Evolutionary conservation across 2,888 invertebrate species (phyloP), one percentile per base, ranked within the genome.

Genomic region (Blomia tropicalis): DNA sequence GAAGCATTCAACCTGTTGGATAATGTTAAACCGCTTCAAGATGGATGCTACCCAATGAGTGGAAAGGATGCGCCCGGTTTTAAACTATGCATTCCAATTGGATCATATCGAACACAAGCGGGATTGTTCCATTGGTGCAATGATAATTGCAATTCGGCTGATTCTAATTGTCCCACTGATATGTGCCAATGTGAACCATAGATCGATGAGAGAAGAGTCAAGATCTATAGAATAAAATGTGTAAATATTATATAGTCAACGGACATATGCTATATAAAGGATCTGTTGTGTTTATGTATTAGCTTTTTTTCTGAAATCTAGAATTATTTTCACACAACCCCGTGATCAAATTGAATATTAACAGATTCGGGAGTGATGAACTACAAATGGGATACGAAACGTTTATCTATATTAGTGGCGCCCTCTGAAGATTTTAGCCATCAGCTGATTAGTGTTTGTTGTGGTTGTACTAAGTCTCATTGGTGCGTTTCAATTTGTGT

Each of bases 51-150:
- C 43, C 61, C 61, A 22, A 51, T 60, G 53, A n/a, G n/a, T 25
- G 54, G 30, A 14, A n/a, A 36, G 14, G 54, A 53, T 23, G 31
- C 53, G n/a, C 32, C 61, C n/a, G 27, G 29, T 29, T 61, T 61
- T 29, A n/a, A 23, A 4, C 7, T 61, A 19, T 61, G 61, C 23
- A 29, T 36, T 5, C 22, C 47, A 4, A 30, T 53, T 19, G 61
- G 61, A 2, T 23, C n/a, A 4, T 32, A 53, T 32, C 36, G 30
- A 41, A 54, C n/a, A n/a, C 36, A 53, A 1, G 29, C 53, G 4
- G 61, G 61, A 17, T 54, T 61, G 61, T 61, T 17, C 31, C 61
- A 61, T 43, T 61, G 61, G 61, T 61, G 61, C 43, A 61, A 61
- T 32, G 61, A 61, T 43, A 61, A 61, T 30, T 61, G 61, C 23